These are phyloP conservation scores for Rotaria magnacalcarata DNA, from an alignment of 2,888 invertebrate genomes.

Conservation along the genomic window DNA sequence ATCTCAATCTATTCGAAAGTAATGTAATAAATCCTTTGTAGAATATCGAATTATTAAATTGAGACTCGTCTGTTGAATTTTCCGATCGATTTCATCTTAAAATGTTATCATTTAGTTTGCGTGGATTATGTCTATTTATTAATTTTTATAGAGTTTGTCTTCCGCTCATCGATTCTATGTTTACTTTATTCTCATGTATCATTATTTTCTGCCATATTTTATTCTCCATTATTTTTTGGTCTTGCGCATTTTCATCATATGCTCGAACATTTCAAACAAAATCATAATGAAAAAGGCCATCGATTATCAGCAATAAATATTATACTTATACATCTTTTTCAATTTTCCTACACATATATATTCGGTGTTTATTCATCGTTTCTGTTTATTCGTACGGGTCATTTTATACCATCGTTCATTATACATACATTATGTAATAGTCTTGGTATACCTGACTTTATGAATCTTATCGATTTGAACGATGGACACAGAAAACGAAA, in stretches of 20 bases:
- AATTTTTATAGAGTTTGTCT: slow-evolving; percentile 39
- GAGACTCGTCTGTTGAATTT: too few species aligned
- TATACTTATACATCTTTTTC: slow-evolving; percentile 38
- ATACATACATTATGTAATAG: slow-evolving; percentile 43
- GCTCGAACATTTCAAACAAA: slow-evolving; percentile 36
- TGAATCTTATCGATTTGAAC: not conserved
- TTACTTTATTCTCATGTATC: slow-evolving; percentile 23
- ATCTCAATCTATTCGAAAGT: too few species aligned
- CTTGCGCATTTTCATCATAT: slow-evolving; percentile 45
- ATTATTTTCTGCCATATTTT: not conserved
- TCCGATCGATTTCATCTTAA: too few species aligned
- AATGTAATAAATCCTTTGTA: too few species aligned
- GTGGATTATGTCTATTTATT: not conserved
- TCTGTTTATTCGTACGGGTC: slow-evolving; percentile 45
- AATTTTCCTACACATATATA: slow-evolving; percentile 45
- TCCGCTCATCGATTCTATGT: slow-evolving; percentile 39
- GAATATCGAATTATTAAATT: too few species aligned
- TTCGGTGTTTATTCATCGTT: slow-evolving; percentile 45
- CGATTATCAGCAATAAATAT: slow-evolving; percentile 22
- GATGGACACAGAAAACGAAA: not conserved
- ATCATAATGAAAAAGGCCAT: slow-evolving; percentile 9
- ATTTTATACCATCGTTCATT: slow-evolving; percentile 40
- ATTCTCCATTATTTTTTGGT: slow-evolving; percentile 44
- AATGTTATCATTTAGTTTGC: too few species aligned
- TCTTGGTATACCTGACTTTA: slow-evolving; percentile 43